These are phyloP conservation scores for Apis laboriosa DNA, from an alignment of 1,140 invertebrate genomes.

Conservation along the genomic window DNA sequence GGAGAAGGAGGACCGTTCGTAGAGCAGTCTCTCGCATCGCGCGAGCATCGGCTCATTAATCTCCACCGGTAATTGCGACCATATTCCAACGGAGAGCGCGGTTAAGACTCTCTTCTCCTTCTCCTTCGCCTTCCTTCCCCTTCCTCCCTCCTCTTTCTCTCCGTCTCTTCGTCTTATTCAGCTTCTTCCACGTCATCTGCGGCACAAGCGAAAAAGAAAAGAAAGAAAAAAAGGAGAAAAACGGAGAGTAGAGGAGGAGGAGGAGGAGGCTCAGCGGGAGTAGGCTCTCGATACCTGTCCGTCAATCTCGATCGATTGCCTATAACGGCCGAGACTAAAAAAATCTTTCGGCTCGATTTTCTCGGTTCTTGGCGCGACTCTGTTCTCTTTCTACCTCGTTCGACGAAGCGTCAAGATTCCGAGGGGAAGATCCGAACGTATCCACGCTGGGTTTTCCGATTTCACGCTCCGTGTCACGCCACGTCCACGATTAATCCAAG, in stretches of 20 bases:
- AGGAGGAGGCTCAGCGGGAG: constrained; percentile 51
- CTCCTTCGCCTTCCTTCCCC: constrained; percentile 25
- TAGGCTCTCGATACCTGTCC: constrained; percentile 67
- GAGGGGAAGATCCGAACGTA: not conserved
- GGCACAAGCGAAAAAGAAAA: constrained; percentile 34
- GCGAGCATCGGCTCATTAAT: constrained; percentile 76
- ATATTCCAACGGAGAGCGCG: constrained; percentile 71
- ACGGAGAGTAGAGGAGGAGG: constrained; percentile 6
- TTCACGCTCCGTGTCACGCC: not conserved
- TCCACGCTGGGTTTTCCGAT: not conserved
- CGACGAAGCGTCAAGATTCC: not conserved
- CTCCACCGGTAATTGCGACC: constrained; percentile 76
- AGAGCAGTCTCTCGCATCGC: constrained; percentile 65
- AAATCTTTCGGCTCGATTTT: constrained; percentile 51
- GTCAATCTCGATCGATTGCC: constrained; percentile 64
- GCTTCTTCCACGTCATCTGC: constrained; percentile 61
- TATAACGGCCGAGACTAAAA: constrained; percentile 58
- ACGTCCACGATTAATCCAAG: not conserved
- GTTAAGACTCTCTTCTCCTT: constrained; percentile 61
- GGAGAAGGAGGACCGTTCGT: constrained; percentile 58
- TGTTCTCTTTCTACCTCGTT: not conserved
- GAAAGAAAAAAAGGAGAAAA: constrained; percentile 8
- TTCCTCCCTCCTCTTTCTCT: constrained; percentile 19
- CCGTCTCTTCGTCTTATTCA: constrained; percentile 41
- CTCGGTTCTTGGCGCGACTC: not conserved